Evolutionary conservation across 2,797 vertebrate species (phyloP).

Genomic region (Rhinoraja longicauda): DNA sequence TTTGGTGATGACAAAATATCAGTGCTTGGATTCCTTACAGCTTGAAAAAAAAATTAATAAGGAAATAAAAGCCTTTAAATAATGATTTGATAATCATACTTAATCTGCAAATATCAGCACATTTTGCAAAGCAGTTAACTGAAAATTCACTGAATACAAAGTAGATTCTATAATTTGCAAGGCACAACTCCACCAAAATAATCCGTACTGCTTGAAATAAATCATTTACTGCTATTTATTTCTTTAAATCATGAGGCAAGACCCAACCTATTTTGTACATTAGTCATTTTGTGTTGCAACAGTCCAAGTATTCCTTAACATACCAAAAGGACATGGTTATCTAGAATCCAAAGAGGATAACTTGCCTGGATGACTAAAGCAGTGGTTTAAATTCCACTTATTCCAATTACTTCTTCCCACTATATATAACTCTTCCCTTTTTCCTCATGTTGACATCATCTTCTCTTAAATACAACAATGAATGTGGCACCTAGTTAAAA

Average conservation of each 20-base stretch:
- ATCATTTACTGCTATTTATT: not conserved
- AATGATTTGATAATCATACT: not conserved
- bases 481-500: not conserved
- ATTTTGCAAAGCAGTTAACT: not conserved
- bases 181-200: not conserved
- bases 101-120: not conserved
- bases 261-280: not conserved
- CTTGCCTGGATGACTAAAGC: not conserved
- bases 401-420: not conserved
- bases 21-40: constrained; percentile 73
- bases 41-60: constrained; percentile 49
- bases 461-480: not conserved
- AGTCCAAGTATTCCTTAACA: not conserved
- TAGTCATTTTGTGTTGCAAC: not conserved
- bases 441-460: not conserved
- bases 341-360: not conserved
- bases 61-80: not conserved
- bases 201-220: not conserved
- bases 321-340: not conserved
- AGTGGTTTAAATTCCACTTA: not conserved
- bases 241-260: too few relatives aligned
- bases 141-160: not conserved
- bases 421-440: not conserved
- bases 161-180: not conserved
- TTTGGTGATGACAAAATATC: constrained; percentile 87